Conservation (phyloP, 2,888 invertebrate species). For the Megamerina dolium region DNA sequence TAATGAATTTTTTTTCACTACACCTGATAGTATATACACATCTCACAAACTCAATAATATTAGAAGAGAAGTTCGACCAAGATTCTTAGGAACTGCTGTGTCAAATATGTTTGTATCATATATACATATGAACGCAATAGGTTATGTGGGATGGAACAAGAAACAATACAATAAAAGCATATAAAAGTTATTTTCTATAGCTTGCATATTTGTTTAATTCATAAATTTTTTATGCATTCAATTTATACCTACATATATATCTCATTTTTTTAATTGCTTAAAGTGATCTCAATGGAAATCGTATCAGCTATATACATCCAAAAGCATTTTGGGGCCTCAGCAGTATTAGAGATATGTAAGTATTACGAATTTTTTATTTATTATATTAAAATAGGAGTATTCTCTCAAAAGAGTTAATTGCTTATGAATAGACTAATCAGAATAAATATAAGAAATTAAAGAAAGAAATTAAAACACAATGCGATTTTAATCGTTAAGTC, state of each 20-base stretch:
- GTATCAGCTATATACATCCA: constrained; percentile 47
- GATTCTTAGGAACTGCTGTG: too few species aligned
- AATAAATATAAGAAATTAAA: too few species aligned
- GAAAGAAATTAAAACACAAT: too few species aligned
- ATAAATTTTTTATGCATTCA: not conserved
- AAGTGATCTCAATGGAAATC: constrained; percentile 48
- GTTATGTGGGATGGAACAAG: not conserved
- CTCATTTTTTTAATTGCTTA: not conserved
- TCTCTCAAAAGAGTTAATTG: too few species aligned
- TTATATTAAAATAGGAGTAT: not conserved
- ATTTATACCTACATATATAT: not conserved
- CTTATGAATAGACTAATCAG: too few species aligned
- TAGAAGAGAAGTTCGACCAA: too few species aligned
- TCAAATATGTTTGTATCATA: too few species aligned
- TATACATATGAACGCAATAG: too few species aligned
- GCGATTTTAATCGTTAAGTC: too few species aligned
- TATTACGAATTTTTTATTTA: constrained; percentile 22
- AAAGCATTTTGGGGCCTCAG: constrained; percentile 49
- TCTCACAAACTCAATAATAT: too few species aligned
- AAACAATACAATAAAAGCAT: not conserved
- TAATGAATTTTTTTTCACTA: too few species aligned
- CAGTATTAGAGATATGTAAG: constrained; percentile 53
- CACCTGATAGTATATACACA: too few species aligned
- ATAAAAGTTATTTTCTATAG: not conserved
- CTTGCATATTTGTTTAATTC: not conserved